Evolutionary conservation across 1,140 invertebrate species (phyloP), one percentile per base, ranked within the genome.

Genomic region (Lordiphosa clarofinis): DNA sequence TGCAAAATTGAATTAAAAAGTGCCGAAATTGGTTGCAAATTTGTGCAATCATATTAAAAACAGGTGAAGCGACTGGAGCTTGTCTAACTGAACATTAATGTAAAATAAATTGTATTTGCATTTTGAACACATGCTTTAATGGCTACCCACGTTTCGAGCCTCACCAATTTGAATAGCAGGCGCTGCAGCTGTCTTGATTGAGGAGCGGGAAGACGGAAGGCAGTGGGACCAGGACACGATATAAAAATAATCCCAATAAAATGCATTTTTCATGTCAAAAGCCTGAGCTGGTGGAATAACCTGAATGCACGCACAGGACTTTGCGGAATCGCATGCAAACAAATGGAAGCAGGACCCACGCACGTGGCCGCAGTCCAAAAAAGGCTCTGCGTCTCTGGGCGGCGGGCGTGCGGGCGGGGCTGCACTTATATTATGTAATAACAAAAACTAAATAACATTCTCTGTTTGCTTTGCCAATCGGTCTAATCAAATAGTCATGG

Each of bases 211-310:
- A 15, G 12, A 38, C 11, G 39, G 13, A 43, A 24, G 33, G 19
- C 24, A 35, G 24, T 36, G 54, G 46, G 35, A 19, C 33, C 52
- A 24, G 55, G 37, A 42, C 57, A 79, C 72, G 66, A 82, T 81
- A 86, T 84, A 79, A 86, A 84, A 84, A 84, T 84, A 84, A 84
- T 84, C 79, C 78, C 79, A 73, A 86, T 86, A 86, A 84, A 84
- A 84, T 84, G 78, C 79, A 84, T 84, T 84, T 84, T 84, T 84
- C 78, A 84, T 84, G 78, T 84, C 79, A 84, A 84, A 84, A 65
- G 73, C 79, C 78, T 84, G 78, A 84, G 78, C 78, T 63, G 78
- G 55, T 59, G 78, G 78, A 84, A 84, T 84, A 86, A 84, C 78
- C 69, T 70, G 78, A 84, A 73, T 84, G 78, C 78, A 84, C 78